Base-by-base conservation (phyloP, 2,888 invertebrate genomes). In the Cerastoderma edule region DNA sequence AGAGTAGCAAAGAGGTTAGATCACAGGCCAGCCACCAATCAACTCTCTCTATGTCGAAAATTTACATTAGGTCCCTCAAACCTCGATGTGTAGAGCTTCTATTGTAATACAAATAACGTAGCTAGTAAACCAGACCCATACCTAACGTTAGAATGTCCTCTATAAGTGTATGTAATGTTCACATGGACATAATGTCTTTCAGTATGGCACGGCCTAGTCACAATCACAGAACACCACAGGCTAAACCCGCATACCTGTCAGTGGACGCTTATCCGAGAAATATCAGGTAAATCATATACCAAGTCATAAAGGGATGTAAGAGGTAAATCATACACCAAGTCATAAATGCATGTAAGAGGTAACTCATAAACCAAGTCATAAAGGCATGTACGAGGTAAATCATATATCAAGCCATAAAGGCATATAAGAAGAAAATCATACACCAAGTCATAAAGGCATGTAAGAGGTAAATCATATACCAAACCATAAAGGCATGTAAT, bases 131-230 rank as follows among this genome's bases (percentile, higher is more conserved):
- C n/a, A n/a, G n/a, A n/a, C n/a, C n/a, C n/a, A n/a, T n/a, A n/a
- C n/a, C n/a, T n/a, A n/a, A n/a, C n/a, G n/a, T n/a, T n/a, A n/a
- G n/a, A n/a, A n/a, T n/a, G n/a, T n/a, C n/a, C n/a, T n/a, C n/a
- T n/a, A n/a, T n/a, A n/a, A n/a, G n/a, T n/a, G n/a, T n/a, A n/a
- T n/a, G n/a, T n/a, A n/a, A n/a, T n/a, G n/a, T n/a, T n/a, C n/a
- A n/a, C n/a, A n/a, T n/a, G n/a, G n/a, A n/a, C n/a, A n/a, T n/a
- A n/a, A n/a, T 50, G 6, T 10, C 19, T 32, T 32, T 16, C 56
- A 56, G 56, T 56, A 16, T 56, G 56, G 56, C 56, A 56, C 32
- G 56, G 56, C 5, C 5, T 56, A n/a, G 32, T 56, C 10, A 27
- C 56, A 56, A n/a, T 56, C 28, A 56, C 56, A 32, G 32, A 56